These are phyloP conservation scores for Diloba caeruleocephala DNA, from an alignment of 2,888 invertebrate species.

Conservation along the genomic window DNA sequence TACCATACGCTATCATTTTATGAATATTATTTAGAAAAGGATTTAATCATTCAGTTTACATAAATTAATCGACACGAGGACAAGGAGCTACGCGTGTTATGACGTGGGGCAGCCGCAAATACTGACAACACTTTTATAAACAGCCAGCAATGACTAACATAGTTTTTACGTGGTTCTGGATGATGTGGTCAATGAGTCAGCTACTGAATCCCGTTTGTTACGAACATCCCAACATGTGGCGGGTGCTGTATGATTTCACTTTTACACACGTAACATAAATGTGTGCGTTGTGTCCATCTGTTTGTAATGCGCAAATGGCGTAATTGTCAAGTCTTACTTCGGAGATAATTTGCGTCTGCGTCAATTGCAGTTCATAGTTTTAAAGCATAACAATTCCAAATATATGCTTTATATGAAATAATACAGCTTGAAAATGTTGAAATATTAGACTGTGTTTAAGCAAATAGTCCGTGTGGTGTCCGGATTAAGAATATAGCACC, in stretches of 20 bases:
- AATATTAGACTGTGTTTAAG: too few species aligned
- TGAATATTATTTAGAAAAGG: too few species aligned
- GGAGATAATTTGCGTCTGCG: background rate
- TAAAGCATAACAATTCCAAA: too few species aligned
- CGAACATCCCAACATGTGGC: constrained; percentile 41
- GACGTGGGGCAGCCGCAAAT: constrained; percentile 6
- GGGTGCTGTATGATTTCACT: background rate
- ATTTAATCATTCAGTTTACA: too few species aligned
- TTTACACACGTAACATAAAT: background rate
- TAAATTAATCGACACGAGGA: too few species aligned
- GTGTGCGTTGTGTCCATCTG: background rate
- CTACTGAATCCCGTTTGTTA: constrained; percentile 31
- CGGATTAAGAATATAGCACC: too few species aligned
- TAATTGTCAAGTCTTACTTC: background rate
- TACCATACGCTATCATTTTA: too few species aligned
- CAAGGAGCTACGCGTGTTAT: too few species aligned
- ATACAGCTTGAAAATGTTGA: too few species aligned
- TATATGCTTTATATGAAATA: too few species aligned
- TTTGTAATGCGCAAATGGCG: background rate
- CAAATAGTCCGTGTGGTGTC: too few species aligned
- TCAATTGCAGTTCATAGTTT: background rate
- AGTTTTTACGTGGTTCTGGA: constrained; percentile 34
- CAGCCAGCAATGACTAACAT: constrained; percentile 33
- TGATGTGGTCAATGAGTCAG: constrained; percentile 44
- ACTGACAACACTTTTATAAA: background rate